A percentile compares a stretch with the other conserved stretches of the same genome.
phyloP scores from a whole-genome alignment of 2,113 vertebrate species.

The Notothenia rossii region DNA sequence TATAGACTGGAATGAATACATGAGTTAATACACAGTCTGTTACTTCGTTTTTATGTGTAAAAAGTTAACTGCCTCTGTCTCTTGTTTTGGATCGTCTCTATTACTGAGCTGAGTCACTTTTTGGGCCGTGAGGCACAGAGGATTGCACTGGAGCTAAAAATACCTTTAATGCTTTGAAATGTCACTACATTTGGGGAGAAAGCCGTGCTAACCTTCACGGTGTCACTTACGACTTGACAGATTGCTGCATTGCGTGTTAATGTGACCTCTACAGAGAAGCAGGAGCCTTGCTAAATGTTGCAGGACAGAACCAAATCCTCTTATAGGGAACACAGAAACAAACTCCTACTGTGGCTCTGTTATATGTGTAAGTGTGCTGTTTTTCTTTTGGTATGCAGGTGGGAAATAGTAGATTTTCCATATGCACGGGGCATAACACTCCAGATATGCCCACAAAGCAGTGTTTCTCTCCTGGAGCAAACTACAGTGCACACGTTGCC shows the following conservation, averaged over 20 bases:
- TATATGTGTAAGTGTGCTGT: neutral
- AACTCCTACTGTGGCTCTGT: neutral
- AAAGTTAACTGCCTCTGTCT: neutral
- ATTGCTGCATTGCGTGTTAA: neutral
- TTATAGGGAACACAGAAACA: neutral
- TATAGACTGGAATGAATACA: neutral
- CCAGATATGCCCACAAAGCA: too few relatives aligned
- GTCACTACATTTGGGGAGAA: conserved; percentile 8
- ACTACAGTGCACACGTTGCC: too few relatives aligned
- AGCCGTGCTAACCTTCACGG: neutral
- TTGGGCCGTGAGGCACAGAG: neutral
- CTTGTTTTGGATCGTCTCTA: neutral
- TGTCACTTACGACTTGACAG: conserved; percentile 15
- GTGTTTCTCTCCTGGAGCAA: too few relatives aligned
- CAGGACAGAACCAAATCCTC: neutral
- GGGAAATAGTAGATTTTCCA: too few relatives aligned
- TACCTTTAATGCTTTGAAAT: conserved; percentile 20
- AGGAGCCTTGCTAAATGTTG: neutral
- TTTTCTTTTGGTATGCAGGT: too few relatives aligned
- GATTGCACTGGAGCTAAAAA: conserved; percentile 9
- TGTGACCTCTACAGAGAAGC: conserved; percentile 16
- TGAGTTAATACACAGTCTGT: neutral
- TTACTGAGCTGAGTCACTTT: neutral
- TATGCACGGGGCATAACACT: too few relatives aligned
- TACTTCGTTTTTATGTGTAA: neutral